These are phyloP conservation scores for Punctoribates punctum DNA, from an alignment of 2,888 invertebrate genomes.

Conservation along the genomic window DNA sequence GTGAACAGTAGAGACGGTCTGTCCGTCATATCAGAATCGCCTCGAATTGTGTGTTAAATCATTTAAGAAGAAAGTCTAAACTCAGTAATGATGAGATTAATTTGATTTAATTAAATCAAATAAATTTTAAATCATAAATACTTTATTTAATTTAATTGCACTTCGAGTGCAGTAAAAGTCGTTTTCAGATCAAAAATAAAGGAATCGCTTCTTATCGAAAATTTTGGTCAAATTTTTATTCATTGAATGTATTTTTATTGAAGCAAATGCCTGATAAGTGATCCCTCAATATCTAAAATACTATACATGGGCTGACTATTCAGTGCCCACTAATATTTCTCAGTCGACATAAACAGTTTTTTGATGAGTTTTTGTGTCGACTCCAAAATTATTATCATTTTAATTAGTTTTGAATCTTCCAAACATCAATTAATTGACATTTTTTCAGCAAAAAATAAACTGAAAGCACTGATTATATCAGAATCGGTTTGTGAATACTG, in stretches of 20 bases:
- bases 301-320: no score
- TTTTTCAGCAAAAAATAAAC: no score
- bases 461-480: no score
- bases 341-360: no score
- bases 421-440: no score
- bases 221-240: not conserved
- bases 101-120: constrained; percentile 19
- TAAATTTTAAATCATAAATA: constrained; percentile 22
- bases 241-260: not conserved
- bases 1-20: not conserved
- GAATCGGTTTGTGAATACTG: no score
- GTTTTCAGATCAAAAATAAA: not conserved
- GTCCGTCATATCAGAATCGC: not conserved
- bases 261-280: constrained; percentile 2
- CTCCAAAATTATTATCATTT: no score
- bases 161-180: no score
- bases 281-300: no score
- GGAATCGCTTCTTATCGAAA: not conserved
- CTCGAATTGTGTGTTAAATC: constrained; percentile 1
- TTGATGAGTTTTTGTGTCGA: no score
- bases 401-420: no score
- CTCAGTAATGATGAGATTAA: not conserved
- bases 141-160: constrained; percentile 23
- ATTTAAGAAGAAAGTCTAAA: not conserved
- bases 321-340: no score